Evolutionary conservation across 2,888 invertebrate species (phyloP).

Genomic region (Stenodera caucasica): DNA sequence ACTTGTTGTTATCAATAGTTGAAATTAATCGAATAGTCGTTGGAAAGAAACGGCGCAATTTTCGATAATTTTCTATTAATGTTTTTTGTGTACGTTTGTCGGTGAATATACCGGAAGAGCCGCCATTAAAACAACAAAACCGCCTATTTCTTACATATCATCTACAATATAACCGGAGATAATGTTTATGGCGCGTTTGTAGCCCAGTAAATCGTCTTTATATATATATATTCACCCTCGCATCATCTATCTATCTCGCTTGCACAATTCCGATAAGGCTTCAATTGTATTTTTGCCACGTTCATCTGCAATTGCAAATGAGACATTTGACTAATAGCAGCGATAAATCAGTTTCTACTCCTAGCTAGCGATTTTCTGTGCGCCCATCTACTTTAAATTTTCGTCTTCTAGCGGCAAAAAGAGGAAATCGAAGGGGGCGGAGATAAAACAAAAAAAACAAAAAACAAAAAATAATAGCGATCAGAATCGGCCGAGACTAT

Average conservation of each 20-base stretch:
- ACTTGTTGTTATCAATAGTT: not conserved
- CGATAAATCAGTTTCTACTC: slow-evolving; percentile 52
- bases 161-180: slow-evolving; percentile 44
- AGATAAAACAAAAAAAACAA: too few species aligned
- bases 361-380: too few species aligned
- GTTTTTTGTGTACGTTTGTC: too few species aligned
- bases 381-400: too few species aligned
- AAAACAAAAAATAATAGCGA: too few species aligned
- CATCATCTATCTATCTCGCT: slow-evolving; percentile 6
- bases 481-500: slow-evolving; percentile 46
- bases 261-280: too few species aligned
- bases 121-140: slow-evolving; percentile 39
- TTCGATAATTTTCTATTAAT: not conserved
- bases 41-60: not conserved
- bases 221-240: slow-evolving; percentile 28
- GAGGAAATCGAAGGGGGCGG: too few species aligned
- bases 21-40: not conserved
- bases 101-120: too few species aligned
- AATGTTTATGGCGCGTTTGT: slow-evolving; percentile 49
- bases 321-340: slow-evolving; percentile 48
- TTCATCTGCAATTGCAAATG: slow-evolving; percentile 47
- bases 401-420: too few species aligned
- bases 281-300: slow-evolving; percentile 33
- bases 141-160: slow-evolving; percentile 47
- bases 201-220: slow-evolving; percentile 45